A percentile compares a stretch with the other conserved stretches of the same genome.
phyloP scores from a whole-genome alignment of 2,113 vertebrate species.

The Crotalus helleri region DNA sequence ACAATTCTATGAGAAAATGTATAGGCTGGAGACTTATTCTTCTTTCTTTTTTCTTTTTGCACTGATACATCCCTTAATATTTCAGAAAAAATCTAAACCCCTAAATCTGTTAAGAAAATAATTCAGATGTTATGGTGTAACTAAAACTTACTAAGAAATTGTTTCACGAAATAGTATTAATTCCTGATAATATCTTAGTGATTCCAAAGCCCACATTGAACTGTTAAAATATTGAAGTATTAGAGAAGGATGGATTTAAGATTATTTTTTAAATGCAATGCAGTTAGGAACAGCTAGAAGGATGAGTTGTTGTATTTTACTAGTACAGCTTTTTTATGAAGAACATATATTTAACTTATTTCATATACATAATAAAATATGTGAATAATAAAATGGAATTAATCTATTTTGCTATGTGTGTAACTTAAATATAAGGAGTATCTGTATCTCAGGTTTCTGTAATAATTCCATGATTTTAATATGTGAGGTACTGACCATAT shows the following conservation, averaged over 20 bases:
- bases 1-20: neutral
- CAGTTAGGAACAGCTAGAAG: neutral
- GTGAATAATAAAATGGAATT: neutral
- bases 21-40: neutral
- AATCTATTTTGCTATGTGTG: neutral
- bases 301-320: neutral
- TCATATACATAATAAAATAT: neutral
- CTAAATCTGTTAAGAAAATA: neutral
- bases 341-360: neutral
- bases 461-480: neutral
- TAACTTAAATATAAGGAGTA: neutral
- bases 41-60: neutral
- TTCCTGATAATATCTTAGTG: conserved; percentile 29
- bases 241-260: neutral
- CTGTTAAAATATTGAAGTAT: neutral
- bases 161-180: conserved; percentile 22
- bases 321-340: neutral
- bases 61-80: fast-evolving
- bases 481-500: neutral
- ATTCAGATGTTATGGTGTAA: neutral
- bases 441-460: neutral
- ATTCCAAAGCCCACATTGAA: conserved; percentile 7
- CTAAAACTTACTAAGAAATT: neutral
- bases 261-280: neutral
- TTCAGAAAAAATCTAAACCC: fast-evolving